These are phyloP conservation scores for Tryphoninae sp. DNA, from an alignment of 2,888 invertebrate genomes.

Conservation along the genomic window DNA sequence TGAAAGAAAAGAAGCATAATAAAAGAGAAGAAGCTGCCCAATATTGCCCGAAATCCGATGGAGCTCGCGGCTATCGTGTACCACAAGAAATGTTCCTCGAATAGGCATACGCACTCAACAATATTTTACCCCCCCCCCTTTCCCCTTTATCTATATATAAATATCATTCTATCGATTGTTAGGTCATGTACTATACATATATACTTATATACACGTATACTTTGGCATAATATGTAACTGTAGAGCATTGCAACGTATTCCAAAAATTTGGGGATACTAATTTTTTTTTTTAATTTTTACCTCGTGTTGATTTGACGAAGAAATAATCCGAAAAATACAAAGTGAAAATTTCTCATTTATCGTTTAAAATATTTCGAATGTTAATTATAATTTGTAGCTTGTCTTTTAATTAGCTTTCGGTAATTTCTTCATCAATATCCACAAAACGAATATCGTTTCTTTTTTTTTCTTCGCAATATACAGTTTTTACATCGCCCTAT, in stretches of 20 bases:
- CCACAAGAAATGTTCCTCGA: constrained; percentile 57
- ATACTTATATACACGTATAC: constrained; percentile 11
- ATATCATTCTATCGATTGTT: constrained; percentile 19
- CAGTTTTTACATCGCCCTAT: neutral
- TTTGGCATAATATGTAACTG: constrained; percentile 11
- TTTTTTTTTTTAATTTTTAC: neutral
- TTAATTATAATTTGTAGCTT: neutral
- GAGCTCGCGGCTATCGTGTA: constrained; percentile 43
- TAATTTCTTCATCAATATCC: neutral
- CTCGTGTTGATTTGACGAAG: neutral
- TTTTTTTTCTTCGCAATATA: neutral
- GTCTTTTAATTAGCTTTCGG: neutral
- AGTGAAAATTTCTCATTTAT: neutral
- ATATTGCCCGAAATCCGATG: constrained; percentile 8
- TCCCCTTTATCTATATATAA: constrained; percentile 8
- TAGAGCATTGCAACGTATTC: neutral
- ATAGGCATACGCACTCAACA: constrained; percentile 42
- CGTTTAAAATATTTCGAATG: neutral
- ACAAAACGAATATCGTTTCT: neutral
- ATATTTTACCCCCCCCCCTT: neutral
- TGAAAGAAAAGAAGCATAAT: constrained; percentile 21
- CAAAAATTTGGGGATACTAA: neutral
- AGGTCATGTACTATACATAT: constrained; percentile 29
- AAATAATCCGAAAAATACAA: neutral
- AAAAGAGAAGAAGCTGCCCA: constrained; percentile 24